These are phyloP conservation scores for Anguilla obscura DNA, from an alignment of 2,797 vertebrate species.

Conservation along the genomic window DNA sequence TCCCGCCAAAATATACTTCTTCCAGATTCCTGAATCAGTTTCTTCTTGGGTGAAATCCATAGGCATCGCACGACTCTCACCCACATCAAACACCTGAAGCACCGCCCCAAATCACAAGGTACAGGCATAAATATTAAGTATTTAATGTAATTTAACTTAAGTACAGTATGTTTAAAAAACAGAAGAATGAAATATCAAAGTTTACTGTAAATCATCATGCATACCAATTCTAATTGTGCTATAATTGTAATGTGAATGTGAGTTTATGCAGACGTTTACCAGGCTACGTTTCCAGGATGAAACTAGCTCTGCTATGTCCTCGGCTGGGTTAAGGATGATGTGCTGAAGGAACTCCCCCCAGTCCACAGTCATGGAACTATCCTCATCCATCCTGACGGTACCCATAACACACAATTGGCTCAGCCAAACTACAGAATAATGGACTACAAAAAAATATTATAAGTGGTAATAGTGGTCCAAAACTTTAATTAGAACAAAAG, in stretches of 20 bases:
- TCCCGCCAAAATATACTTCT: constrained; percentile 65
- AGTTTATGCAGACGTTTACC: constrained; percentile 50
- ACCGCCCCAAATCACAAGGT: not conserved
- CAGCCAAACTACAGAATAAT: not conserved
- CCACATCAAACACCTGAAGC: constrained; percentile 72
- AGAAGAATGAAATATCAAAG: not conserved
- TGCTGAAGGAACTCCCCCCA: constrained; percentile 75
- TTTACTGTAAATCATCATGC: not conserved
- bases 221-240: not conserved
- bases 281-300: constrained; percentile 73
- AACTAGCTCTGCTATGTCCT: constrained; percentile 70
- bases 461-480: not conserved
- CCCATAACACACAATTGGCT: not conserved
- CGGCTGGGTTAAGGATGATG: constrained; percentile 71
- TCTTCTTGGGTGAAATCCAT: constrained; percentile 64
- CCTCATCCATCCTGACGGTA: constrained; percentile 69
- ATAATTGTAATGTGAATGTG: not conserved
- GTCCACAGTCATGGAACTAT: constrained; percentile 74
- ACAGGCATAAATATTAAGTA: not conserved
- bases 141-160: not conserved
- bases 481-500: not conserved
- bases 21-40: constrained; percentile 62
- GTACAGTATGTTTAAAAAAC: not conserved
- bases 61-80: constrained; percentile 71
- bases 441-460: not conserved